phyloP scores from a whole-genome alignment of 2,888 invertebrate species.

The Leptarthrus brevirostris region DNA sequence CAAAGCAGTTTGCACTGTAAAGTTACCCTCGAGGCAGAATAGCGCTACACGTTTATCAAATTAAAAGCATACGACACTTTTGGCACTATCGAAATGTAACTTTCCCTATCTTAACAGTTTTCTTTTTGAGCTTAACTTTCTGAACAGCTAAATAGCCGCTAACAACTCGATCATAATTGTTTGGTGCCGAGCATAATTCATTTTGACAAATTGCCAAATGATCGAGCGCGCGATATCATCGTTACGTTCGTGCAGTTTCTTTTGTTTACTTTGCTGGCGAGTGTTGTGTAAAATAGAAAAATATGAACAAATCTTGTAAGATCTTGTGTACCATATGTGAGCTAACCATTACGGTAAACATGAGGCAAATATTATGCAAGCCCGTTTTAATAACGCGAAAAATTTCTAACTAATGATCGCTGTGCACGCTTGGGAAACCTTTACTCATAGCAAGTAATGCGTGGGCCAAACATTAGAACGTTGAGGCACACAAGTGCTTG shows the following conservation, averaged over 20 bases:
- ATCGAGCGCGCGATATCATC: constrained; percentile 37
- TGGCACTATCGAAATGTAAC: constrained; percentile 10
- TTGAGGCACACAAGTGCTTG: not conserved
- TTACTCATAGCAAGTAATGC: not conserved
- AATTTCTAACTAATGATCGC: constrained; percentile 34
- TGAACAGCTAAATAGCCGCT: constrained; percentile 11
- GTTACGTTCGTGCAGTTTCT: constrained; percentile 27
- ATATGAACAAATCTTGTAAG: constrained; percentile 1
- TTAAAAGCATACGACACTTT: constrained; percentile 30
- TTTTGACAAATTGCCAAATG: constrained; percentile 42
- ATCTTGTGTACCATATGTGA: not conserved
- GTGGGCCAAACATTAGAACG: constrained; percentile 7
- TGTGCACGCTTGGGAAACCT: not conserved
- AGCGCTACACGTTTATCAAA: not conserved
- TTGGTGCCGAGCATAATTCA: constrained; percentile 27
- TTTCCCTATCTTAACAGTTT: constrained; percentile 36
- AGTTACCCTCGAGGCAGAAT: too few relatives aligned
- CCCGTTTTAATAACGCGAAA: constrained; percentile 8
- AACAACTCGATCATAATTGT: constrained; percentile 35
- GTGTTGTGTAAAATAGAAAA: not conserved
- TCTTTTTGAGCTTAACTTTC: constrained; percentile 5
- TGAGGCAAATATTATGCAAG: not conserved
- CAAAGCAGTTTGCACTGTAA: too few relatives aligned
- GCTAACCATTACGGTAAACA: not conserved
- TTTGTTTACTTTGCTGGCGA: not conserved